These are phyloP conservation scores for Phrynocephalus versicolor DNA, from an alignment of 2,113 vertebrate genomes.

Conservation along the genomic window DNA sequence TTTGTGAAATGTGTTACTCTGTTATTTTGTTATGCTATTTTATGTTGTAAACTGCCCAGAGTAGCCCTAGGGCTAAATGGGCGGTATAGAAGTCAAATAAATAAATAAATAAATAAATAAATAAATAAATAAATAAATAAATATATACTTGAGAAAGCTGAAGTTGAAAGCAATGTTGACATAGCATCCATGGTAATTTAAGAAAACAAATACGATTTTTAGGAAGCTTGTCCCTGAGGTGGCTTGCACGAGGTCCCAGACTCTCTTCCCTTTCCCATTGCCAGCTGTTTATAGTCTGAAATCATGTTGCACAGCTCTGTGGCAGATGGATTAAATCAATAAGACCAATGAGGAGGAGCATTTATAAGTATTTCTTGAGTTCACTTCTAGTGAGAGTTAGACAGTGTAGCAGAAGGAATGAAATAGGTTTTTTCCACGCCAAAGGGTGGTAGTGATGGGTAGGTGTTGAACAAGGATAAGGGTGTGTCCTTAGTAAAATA, in stretches of 20 bases:
- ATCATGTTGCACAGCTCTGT: not conserved
- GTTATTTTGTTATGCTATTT: too few species aligned
- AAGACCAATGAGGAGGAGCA: too few species aligned
- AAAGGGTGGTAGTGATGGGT: conserved; percentile 19
- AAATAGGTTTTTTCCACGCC: not conserved
- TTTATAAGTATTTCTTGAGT: not conserved
- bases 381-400: not conserved
- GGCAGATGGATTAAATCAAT: not conserved
- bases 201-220: not conserved
- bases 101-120: too few species aligned
- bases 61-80: too few species aligned
- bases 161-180: too few species aligned
- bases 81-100: too few species aligned
- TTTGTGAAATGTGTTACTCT: too few species aligned
- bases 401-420: conserved; percentile 3
- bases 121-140: too few species aligned
- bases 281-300: not conserved
- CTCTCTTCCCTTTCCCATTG: not conserved
- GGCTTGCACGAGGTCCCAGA: not conserved
- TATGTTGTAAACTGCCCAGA: too few species aligned
- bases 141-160: not conserved
- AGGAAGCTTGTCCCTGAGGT: not conserved
- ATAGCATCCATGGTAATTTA: not conserved
- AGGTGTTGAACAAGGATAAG: conserved; percentile 27
- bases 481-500: conserved; percentile 34